Evolutionary conservation across 37 sponge, comb jelly and placozoan genomes (phyloP), one percentile per base, ranked within the genome.

Genomic region (Cliona cf. orientalis): DNA sequence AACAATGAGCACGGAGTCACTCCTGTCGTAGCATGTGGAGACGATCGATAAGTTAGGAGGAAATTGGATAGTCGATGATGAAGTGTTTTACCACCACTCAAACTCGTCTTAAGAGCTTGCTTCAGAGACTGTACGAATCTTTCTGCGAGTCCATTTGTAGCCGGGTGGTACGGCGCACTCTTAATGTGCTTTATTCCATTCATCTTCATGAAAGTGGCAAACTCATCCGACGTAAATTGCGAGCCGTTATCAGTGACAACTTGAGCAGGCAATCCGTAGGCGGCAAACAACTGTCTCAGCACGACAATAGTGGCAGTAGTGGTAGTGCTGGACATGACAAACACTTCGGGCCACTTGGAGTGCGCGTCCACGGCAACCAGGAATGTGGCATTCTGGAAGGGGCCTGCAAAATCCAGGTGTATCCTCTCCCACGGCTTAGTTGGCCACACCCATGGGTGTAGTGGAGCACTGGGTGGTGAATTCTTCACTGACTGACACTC

Each of bases 351-450:
- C n/a, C n/a, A n/a, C n/a, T n/a, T n/a, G n/a, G n/a, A n/a, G n/a
- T n/a, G n/a, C n/a, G n/a, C n/a, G n/a, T n/a, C n/a, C n/a, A n/a
- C n/a, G n/a, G n/a, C 68, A 21, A 79, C 1, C 32, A 74, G 46
- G 14, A 53, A 74, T 56, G 14, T 74, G 26, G 25, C 4, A 5
- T 34, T 34, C 5, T 7, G 31, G 33, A 74, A 74, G 12, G 75
- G 75, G 25, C 75, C 68, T 42, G 68, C 80, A 79, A 79, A 79
- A 67, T 79, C 80, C 6, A 79, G 34, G 49, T 79, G 80, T 5
- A 79, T 19, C 23, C 80, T 45, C 38, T 79, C 53, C 67, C 80
- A 64, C 39, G 79, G 79, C 42, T 38, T 35, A 67, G 41, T 67
- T 11, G 79, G 66, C 62, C 29, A 74, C 25, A 32, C 56, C 75